phyloP scores from a whole-genome alignment of 2,888 invertebrate species.

The Drosophila mettleri region DNA sequence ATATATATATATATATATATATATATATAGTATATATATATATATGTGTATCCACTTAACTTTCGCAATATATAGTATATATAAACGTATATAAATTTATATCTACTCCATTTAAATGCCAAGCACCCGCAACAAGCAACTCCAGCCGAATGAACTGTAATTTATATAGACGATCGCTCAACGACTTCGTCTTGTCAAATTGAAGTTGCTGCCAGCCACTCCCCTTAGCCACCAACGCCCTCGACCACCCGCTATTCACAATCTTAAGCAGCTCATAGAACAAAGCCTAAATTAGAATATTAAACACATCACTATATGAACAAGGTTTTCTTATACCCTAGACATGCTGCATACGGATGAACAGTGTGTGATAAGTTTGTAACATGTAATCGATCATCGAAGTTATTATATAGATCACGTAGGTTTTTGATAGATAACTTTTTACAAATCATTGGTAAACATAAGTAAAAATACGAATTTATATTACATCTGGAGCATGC shows the following conservation, averaged over 20 bases:
- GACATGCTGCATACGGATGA: too few relatives aligned
- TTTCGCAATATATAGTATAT: neutral
- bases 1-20: constrained; percentile 3
- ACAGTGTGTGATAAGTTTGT: too few relatives aligned
- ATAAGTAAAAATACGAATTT: too few relatives aligned
- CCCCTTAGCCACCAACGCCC: neutral
- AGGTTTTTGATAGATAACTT: too few relatives aligned
- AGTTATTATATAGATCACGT: too few relatives aligned
- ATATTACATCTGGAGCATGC: too few relatives aligned
- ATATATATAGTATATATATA: constrained; percentile 1
- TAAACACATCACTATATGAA: constrained; percentile 46
- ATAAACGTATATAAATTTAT: neutral
- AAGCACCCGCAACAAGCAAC: constrained; percentile 54
- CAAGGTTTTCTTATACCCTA: constrained; percentile 33
- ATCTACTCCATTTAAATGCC: constrained; percentile 57
- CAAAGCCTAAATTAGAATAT: constrained; percentile 73
- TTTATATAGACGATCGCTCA: constrained; percentile 56
- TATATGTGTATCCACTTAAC: too few relatives aligned
- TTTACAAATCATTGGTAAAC: too few relatives aligned
- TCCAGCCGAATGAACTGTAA: constrained; percentile 57
- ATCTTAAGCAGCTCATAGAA: constrained; percentile 37
- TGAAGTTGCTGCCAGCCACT: constrained; percentile 32
- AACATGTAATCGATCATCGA: too few relatives aligned
- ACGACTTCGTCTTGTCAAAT: constrained; percentile 67
- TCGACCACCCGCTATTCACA: neutral